Evolutionary conservation across 1,140 invertebrate species (phyloP).

Genomic region (Acromyrmex heyeri): DNA sequence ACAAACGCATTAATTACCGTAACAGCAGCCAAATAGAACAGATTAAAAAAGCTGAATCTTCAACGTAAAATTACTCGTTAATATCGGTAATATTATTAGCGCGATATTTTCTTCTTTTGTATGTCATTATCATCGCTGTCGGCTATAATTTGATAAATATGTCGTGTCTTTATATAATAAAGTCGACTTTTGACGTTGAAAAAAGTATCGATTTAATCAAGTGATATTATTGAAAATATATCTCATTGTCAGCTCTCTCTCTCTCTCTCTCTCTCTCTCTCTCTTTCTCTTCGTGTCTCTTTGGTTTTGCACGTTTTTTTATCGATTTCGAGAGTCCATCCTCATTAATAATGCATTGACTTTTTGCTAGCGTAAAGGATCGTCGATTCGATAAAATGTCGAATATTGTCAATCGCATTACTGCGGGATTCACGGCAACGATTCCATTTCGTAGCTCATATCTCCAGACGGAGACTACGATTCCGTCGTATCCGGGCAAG

Average conservation of each 20-base stretch:
- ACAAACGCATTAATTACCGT: conserved; percentile 40
- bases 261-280: not conserved
- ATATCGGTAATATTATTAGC: not conserved
- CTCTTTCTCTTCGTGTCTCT: not conserved
- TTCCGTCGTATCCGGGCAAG: conserved; percentile 10
- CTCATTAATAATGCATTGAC: conserved; percentile 73
- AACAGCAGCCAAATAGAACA: not conserved
- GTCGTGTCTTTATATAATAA: too few species aligned
- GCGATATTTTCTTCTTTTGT: not conserved
- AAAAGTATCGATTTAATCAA: not conserved
- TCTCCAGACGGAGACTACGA: conserved; percentile 35
- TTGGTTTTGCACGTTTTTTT: conserved; percentile 5
- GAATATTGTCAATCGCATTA: conserved; percentile 56
- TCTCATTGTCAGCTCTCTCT: not conserved
- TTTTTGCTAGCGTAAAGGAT: conserved; percentile 56
- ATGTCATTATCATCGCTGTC: not conserved
- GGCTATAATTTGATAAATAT: conserved; percentile 5
- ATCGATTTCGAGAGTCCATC: conserved; percentile 42
- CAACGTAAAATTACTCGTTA: not conserved
- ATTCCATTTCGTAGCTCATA: conserved; percentile 51
- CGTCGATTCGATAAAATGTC: conserved; percentile 39
- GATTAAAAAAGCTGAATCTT: not conserved
- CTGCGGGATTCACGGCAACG: conserved; percentile 58
- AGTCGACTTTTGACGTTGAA: not conserved
- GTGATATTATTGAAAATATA: conserved; percentile 17